These are phyloP conservation scores for Leucophenga maculata DNA, from an alignment of 2,888 invertebrate species.

Conservation along the genomic window DNA sequence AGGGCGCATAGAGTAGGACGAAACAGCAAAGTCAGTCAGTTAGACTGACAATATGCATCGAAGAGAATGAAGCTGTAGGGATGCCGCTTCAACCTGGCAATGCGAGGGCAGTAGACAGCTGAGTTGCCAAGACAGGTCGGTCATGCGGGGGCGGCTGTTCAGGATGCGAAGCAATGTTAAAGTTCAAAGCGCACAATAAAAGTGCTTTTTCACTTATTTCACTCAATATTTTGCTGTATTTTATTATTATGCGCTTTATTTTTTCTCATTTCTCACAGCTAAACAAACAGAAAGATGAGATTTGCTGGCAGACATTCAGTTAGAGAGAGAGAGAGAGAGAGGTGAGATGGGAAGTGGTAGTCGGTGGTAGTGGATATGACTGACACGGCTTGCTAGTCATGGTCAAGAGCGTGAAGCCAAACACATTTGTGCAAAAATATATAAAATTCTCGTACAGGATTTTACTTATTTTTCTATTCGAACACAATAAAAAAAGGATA, in stretches of 20 bases:
- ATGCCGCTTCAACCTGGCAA: no score
- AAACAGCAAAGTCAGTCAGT: neutral
- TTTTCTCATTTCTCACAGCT: constrained; percentile 7
- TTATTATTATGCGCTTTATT: neutral
- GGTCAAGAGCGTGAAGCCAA: constrained; percentile 59
- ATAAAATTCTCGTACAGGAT: constrained; percentile 53
- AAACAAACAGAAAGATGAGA: constrained; percentile 59
- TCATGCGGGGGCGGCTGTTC: no score
- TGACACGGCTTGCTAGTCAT: constrained; percentile 63
- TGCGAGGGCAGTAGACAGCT: neutral
- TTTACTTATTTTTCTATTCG: neutral
- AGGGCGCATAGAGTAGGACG: neutral
- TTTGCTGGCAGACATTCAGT: constrained; percentile 37
- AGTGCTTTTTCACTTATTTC: constrained; percentile 25
- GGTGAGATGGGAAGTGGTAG: no score
- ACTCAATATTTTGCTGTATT: constrained; percentile 15
- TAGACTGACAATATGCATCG: neutral
- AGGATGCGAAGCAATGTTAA: constrained; percentile 5
- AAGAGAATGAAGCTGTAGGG: neutral
- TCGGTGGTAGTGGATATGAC: constrained; percentile 57
- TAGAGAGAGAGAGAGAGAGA: no score
- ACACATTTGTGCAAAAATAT: constrained; percentile 44
- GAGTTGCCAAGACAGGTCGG: neutral
- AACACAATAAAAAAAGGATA: no score
- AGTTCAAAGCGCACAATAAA: constrained; percentile 26